Evolutionary conservation across 2,797 vertebrate genomes (phyloP).

Genomic region (Sebastes matsubarae): DNA sequence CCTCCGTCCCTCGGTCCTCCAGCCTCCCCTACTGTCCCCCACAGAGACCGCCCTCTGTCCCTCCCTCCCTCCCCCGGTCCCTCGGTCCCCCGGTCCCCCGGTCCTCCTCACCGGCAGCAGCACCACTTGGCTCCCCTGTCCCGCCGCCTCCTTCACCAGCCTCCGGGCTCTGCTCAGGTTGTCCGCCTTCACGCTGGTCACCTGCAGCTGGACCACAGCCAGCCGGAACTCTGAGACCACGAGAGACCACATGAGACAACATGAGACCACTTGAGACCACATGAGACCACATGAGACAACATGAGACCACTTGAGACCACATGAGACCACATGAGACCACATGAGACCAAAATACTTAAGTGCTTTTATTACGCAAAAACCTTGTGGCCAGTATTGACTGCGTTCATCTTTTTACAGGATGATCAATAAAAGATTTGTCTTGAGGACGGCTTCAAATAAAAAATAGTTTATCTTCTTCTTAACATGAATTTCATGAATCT

Average conservation of each 20-base stretch:
- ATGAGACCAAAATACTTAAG: too few relatives aligned
- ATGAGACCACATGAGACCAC: too few relatives aligned
- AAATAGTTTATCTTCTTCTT: background rate
- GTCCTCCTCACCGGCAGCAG: constrained; percentile 90
- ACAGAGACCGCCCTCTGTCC: too few relatives aligned
- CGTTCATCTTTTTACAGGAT: background rate
- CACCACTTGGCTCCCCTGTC: constrained; percentile 87
- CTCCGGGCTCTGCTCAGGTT: constrained; percentile 87
- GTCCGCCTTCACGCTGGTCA: constrained; percentile 87
- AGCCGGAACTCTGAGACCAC: constrained; percentile 87
- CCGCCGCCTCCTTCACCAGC: constrained; percentile 89
- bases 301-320: too few relatives aligned
- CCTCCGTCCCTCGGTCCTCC: background rate
- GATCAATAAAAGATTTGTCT: background rate
- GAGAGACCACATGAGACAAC: too few relatives aligned
- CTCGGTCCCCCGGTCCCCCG: too few relatives aligned
- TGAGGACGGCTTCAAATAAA: background rate
- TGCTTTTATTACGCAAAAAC: too few relatives aligned
- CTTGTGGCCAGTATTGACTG: too few relatives aligned
- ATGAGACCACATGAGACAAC: too few relatives aligned
- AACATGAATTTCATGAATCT: background rate
- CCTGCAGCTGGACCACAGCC: constrained; percentile 92
- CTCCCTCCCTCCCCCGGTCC: too few relatives aligned
- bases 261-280: too few relatives aligned
- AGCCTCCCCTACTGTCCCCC: too few relatives aligned